These are phyloP conservation scores for Drosophila orosa DNA, from an alignment of 1,140 invertebrate species.

Conservation along the genomic window DNA sequence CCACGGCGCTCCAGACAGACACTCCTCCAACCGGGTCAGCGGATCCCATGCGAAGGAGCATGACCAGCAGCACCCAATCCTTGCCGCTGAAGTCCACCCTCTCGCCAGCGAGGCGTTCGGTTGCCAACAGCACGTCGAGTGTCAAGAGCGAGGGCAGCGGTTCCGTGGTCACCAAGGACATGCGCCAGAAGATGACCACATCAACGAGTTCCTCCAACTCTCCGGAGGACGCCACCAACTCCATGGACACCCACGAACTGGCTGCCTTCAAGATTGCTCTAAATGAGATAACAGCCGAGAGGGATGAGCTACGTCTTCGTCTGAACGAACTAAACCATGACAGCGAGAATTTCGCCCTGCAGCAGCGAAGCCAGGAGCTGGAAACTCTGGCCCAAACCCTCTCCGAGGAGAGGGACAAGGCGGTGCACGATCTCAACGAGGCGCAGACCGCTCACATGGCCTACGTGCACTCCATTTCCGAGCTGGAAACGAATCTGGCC, in stretches of 20 bases:
- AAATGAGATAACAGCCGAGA: constrained; percentile 68
- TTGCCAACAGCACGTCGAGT: constrained; percentile 51
- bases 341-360: constrained; percentile 48
- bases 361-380: constrained; percentile 62
- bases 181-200: constrained; percentile 44
- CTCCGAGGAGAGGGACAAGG: constrained; percentile 84
- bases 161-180: constrained; percentile 44
- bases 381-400: constrained; percentile 76
- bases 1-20: constrained; percentile 85
- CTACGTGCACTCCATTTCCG: constrained; percentile 80
- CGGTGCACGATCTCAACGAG: constrained; percentile 64
- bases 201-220: constrained; percentile 52
- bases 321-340: constrained; percentile 59
- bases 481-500: constrained; percentile 83
- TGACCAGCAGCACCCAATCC: constrained; percentile 67
- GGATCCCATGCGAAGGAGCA: constrained; percentile 60
- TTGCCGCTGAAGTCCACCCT: constrained; percentile 47
- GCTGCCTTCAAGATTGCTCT: constrained; percentile 76
- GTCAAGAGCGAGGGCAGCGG: constrained; percentile 57
- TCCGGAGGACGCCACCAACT: constrained; percentile 14
- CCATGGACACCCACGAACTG: constrained; percentile 65
- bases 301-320: constrained; percentile 71
- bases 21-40: constrained; percentile 9
- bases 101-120: constrained; percentile 48
- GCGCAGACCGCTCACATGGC: constrained; percentile 57